Conservation (phyloP, 1,140 invertebrate genomes). For the Drepana arcuata region DNA sequence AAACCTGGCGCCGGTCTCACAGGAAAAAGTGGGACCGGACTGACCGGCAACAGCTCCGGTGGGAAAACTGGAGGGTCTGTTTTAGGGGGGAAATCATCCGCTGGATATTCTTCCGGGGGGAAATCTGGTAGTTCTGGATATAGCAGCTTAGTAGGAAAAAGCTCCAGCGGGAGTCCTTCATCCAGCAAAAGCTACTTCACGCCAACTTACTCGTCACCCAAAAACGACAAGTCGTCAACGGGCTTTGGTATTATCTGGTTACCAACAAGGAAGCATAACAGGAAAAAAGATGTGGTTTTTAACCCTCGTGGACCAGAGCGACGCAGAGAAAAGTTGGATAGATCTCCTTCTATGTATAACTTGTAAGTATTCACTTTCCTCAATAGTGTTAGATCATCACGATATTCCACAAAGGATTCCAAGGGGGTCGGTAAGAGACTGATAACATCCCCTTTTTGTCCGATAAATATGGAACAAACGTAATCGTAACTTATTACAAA, state of each 20-base stretch:
- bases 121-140: not conserved
- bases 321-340: conserved; percentile 31
- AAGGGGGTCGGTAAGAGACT: too few relatives aligned
- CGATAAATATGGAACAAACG: too few relatives aligned
- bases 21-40: conserved; percentile 30
- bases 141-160: not conserved
- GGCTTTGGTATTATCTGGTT: conserved; percentile 53
- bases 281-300: conserved; percentile 41
- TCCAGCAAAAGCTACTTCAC: not conserved
- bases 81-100: conserved; percentile 3
- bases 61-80: conserved; percentile 3
- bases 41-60: conserved; percentile 4
- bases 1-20: conserved; percentile 23
- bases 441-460: too few relatives aligned
- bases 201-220: conserved; percentile 11
- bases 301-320: conserved; percentile 30
- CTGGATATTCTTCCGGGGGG: not conserved
- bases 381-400: too few relatives aligned
- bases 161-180: not conserved
- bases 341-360: conserved; percentile 50
- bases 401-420: too few relatives aligned
- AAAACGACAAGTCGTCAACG: conserved; percentile 28
- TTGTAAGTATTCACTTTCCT: too few relatives aligned
- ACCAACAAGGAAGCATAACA: conserved; percentile 41
- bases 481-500: too few relatives aligned